Evolutionary conservation across 2,888 invertebrate species (phyloP), one percentile per base, ranked within the genome.

Genomic region (Octodonta nipae): DNA sequence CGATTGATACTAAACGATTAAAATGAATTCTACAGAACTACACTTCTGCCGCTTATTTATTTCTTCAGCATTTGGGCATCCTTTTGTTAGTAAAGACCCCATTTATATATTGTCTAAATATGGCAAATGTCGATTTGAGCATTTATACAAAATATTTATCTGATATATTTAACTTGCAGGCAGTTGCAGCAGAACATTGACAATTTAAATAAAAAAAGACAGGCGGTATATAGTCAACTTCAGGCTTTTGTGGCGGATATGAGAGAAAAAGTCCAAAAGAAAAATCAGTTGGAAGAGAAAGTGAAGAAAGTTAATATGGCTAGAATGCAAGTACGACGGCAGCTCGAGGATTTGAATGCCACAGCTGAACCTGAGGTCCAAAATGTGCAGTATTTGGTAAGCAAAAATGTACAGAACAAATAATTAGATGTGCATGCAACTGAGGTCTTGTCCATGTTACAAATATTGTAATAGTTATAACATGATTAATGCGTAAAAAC

Each of bases 331-430:
- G 36, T 54, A 7, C 47, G 52, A 34, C 34, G 43, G 4, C 45
- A 55, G 32, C 40, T 53, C 11, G 52, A 56, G 25, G 51, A 54
- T 13, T 41, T 53, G 3, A 43, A 50, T 14, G 41, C 60, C 1
- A 59, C 63, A 22, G 56, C 50, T 2, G 52, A 58, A 36, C 54
- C 54, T 2, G 56, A 56, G 13, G 47, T 57, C 7, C 61, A 61
- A 1, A 54, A 52, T 38, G 37, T 56, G 8, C 44, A 54, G 13
- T 45, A 44, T 38, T 41, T 61, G 41, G 58, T 58, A 45, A 44
- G 43, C 32, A 8, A 5, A 5, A 22, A n/a, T 22, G 11, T 10
- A 3, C 11, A 4, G 3, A 4, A 22, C 24, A 5, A n/a, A 22
- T 10, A n/a, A 22, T 22, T 3, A 22, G 24, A 4, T 22, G 24